Conservation (phyloP, 2,113 vertebrate species). For the Ranitomeya variabilis region DNA sequence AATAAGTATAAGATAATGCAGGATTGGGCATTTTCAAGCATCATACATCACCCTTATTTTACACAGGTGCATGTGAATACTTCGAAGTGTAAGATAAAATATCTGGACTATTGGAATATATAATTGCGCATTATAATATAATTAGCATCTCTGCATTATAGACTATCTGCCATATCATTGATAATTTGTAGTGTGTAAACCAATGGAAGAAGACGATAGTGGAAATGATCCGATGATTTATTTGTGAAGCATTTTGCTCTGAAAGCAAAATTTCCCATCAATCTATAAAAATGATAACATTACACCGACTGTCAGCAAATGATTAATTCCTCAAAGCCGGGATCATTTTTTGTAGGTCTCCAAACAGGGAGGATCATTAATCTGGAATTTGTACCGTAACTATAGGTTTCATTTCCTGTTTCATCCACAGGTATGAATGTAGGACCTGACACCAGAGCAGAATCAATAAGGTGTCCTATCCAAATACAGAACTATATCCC, state of each 20-base stretch:
- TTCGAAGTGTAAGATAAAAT: too few relatives aligned
- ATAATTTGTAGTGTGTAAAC: conserved; percentile 44
- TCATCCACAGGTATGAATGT: conserved; percentile 45
- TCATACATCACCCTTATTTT: too few relatives aligned
- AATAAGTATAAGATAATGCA: too few relatives aligned
- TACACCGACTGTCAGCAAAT: conserved; percentile 65
- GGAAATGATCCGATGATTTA: conserved; percentile 55
- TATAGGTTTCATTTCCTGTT: conserved; percentile 63
- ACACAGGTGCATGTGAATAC: too few relatives aligned
- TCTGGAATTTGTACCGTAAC: conserved; percentile 64
- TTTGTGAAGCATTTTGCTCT: conserved; percentile 60
- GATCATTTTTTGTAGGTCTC: conserved; percentile 64
- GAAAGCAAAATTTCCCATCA: conserved; percentile 64
- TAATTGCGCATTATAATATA: not conserved
- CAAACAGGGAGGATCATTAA: conserved; percentile 63
- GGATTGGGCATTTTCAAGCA: too few relatives aligned
- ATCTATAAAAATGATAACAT: conserved; percentile 64
- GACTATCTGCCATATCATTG: not conserved
- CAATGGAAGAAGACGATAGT: not conserved
- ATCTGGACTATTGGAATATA: too few relatives aligned
- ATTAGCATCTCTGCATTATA: conserved; percentile 9
- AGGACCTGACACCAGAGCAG: not conserved
- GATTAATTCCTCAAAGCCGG: conserved; percentile 65
- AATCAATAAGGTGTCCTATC: not conserved
- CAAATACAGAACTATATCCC: not conserved